Evolutionary conservation across 2,797 vertebrate species (phyloP).

Genomic region (Helicolenus hilgendorfi): DNA sequence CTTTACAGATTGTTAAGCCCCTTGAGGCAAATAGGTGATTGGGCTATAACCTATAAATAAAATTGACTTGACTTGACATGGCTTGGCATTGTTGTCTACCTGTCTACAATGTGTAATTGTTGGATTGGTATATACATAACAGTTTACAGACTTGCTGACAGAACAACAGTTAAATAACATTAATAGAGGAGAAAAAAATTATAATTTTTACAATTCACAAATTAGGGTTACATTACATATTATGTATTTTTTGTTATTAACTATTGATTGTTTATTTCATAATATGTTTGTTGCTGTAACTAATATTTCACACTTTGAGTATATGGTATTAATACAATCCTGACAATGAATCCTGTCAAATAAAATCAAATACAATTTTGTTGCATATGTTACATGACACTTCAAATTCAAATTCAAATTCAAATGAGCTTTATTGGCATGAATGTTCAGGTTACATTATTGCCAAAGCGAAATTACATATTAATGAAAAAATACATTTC

Average conservation of each 20-base stretch:
- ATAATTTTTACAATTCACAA: not conserved
- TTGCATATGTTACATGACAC: rapidly evolving
- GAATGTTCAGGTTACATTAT: no score
- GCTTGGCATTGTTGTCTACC: not conserved
- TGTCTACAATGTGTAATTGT: not conserved
- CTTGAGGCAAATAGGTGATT: not conserved
- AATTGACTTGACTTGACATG: not conserved
- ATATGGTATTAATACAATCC: not conserved
- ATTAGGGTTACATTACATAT: not conserved
- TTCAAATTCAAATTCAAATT: no score
- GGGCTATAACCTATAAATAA: not conserved
- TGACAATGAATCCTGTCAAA: not conserved
- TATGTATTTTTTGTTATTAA: not conserved
- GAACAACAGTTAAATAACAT: not conserved
- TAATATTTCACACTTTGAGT: not conserved
- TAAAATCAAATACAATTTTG: not conserved
- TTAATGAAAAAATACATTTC: rapidly evolving
- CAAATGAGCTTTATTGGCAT: no score
- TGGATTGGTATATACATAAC: not conserved
- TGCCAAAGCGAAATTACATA: no score
- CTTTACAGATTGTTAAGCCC: not conserved
- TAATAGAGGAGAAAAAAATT: rapidly evolving
- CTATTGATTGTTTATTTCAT: not conserved
- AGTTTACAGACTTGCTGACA: not conserved
- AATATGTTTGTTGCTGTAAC: not conserved